These are phyloP conservation scores for Erebia ligea DNA, from an alignment of 2,888 invertebrate species.

Conservation along the genomic window DNA sequence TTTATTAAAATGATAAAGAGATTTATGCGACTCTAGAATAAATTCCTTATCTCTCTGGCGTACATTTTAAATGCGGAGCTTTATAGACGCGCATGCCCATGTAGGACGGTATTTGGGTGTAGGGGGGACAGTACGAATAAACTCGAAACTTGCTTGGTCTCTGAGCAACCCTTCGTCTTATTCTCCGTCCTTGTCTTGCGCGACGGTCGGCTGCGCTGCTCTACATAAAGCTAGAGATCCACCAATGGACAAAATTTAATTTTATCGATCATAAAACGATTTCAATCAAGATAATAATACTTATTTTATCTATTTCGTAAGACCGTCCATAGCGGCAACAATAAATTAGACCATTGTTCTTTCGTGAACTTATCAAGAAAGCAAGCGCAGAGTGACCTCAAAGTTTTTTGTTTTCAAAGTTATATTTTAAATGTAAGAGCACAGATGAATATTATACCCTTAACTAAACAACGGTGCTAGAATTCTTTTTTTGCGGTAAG, in stretches of 20 bases:
- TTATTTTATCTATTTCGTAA: no score
- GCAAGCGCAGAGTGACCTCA: no score
- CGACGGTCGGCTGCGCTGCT: conserved; percentile 79
- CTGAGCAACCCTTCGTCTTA: conserved; percentile 84
- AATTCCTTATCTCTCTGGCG: conserved; percentile 82
- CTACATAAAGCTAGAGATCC: conserved; percentile 58
- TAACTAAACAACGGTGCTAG: no score
- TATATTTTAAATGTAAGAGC: no score
- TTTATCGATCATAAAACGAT: no score
- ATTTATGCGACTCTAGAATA: conserved; percentile 58
- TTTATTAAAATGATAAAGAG: conserved; percentile 31
- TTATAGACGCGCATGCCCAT: conserved; percentile 75
- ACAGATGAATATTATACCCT: no score
- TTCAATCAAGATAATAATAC: no score
- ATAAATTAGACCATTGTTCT: no score
- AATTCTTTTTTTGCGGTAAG: no score
- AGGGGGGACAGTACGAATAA: conserved; percentile 53
- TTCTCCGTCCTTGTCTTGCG: conserved; percentile 82
- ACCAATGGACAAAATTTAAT: conserved; percentile 31
- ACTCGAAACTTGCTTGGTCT: conserved; percentile 73
- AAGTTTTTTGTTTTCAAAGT: no score
- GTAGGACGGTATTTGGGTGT: conserved; percentile 64
- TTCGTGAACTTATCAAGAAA: no score
- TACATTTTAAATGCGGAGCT: conserved; percentile 79
- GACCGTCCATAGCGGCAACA: no score